phyloP scores from a whole-genome alignment of 2,113 vertebrate genomes.

The Aix galericulata region DNA sequence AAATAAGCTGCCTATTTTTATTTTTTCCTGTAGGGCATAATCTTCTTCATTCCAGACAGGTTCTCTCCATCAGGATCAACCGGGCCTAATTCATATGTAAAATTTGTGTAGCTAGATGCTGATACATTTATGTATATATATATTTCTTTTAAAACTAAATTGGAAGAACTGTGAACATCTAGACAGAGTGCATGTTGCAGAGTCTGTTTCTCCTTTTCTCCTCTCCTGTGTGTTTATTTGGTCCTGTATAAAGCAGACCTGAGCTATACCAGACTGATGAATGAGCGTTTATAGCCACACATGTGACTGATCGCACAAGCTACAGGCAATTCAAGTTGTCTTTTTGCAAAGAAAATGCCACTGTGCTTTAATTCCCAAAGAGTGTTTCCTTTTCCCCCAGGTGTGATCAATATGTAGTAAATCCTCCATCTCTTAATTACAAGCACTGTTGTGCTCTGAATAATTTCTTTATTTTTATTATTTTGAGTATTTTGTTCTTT shows the following conservation, averaged over 20 bases:
- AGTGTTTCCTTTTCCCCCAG: not conserved
- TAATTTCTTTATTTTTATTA: not conserved
- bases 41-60: conserved; percentile 39
- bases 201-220: not conserved
- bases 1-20: conserved; percentile 40
- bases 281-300: not conserved
- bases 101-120: not conserved
- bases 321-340: not conserved
- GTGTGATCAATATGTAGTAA: not conserved
- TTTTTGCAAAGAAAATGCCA: not conserved
- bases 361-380: not conserved
- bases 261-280: not conserved
- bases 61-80: conserved; percentile 54
- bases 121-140: not conserved
- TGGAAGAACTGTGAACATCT: not conserved
- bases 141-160: conserved; percentile 16
- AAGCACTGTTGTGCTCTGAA: not conserved
- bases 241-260: not conserved
- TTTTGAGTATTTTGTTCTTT: not conserved
- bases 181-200: not conserved
- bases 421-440: not conserved
- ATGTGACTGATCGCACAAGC: not conserved
- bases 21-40: not conserved
- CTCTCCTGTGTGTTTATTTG: not conserved
- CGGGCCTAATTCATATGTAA: conserved; percentile 24